These are phyloP conservation scores for Planiliza haematocheilus DNA, from an alignment of 2,113 vertebrate genomes.

Conservation along the genomic window DNA sequence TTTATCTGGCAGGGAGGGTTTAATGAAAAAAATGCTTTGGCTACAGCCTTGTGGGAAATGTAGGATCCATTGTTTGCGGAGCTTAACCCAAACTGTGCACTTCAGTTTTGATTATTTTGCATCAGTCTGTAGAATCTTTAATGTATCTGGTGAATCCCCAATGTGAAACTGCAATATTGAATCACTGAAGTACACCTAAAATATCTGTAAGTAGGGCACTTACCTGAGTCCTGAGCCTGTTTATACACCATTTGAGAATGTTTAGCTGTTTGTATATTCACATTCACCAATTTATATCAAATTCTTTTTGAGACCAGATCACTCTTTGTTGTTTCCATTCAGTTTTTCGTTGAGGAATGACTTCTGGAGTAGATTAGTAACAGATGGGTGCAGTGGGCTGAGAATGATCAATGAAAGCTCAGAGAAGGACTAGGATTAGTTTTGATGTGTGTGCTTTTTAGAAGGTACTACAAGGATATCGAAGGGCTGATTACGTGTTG, in stretches of 20 bases:
- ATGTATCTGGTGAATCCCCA: no score
- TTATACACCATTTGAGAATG: neutral
- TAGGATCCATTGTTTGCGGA: no score
- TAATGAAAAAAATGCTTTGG: no score
- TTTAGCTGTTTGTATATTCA: neutral
- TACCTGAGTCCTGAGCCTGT: neutral
- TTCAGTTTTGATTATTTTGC: no score
- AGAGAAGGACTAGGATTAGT: neutral
- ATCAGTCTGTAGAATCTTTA: no score
- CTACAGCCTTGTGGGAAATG: no score
- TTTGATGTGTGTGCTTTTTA: neutral
- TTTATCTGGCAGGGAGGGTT: no score
- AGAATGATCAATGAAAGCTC: neutral
- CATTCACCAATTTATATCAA: neutral
- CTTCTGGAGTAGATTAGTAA: slow-evolving; percentile 8
- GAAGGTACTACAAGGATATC: neutral
- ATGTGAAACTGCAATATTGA: no score
- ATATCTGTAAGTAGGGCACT: no score
- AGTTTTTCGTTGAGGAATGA: neutral
- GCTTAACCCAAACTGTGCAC: no score
- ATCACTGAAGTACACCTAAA: no score
- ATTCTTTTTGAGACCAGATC: neutral
- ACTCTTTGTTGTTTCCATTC: slow-evolving; percentile 9
- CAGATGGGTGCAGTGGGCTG: slow-evolving; percentile 24
- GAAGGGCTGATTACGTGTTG: neutral